phyloP scores from a whole-genome alignment of 2,113 vertebrate species.

The Silurus asotus region DNA sequence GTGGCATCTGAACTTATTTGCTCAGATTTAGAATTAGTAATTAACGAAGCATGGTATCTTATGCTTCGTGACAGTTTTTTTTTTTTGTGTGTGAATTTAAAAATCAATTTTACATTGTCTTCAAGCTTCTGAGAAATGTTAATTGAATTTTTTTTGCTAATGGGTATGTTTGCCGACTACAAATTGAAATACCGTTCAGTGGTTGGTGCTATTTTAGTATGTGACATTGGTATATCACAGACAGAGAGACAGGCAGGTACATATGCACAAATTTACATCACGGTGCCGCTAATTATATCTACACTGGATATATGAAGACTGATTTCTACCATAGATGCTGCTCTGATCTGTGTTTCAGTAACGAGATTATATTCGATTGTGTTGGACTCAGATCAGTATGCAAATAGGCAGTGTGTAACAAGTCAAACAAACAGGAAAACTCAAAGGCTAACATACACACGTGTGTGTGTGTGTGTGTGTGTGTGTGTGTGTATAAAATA shows the following conservation, averaged over 20 bases:
- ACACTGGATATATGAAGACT: background rate
- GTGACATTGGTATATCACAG: background rate
- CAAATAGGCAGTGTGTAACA: background rate
- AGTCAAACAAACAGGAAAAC: slow-evolving; percentile 4
- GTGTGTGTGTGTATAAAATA: too few species aligned
- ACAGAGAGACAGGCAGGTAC: background rate
- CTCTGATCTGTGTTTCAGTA: slow-evolving; percentile 7
- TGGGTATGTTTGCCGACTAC: too few species aligned
- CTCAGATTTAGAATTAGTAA: slow-evolving; percentile 16
- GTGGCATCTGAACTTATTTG: slow-evolving; percentile 29
- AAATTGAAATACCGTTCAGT: background rate
- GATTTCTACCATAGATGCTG: background rate
- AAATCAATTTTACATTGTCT: slow-evolving; percentile 14
- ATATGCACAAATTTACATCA: background rate
- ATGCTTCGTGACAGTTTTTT: background rate
- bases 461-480: too few species aligned
- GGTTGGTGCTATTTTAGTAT: background rate
- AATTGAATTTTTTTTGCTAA: background rate
- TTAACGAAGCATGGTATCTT: slow-evolving; percentile 11
- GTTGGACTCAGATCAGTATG: background rate
- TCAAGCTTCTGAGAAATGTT: slow-evolving; percentile 22
- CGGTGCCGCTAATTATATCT: background rate
- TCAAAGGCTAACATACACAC: background rate
- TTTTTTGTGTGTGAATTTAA: background rate
- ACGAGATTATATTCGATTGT: background rate